phyloP scores from a whole-genome alignment of 2,797 vertebrate species.

The Liasis olivaceus region DNA sequence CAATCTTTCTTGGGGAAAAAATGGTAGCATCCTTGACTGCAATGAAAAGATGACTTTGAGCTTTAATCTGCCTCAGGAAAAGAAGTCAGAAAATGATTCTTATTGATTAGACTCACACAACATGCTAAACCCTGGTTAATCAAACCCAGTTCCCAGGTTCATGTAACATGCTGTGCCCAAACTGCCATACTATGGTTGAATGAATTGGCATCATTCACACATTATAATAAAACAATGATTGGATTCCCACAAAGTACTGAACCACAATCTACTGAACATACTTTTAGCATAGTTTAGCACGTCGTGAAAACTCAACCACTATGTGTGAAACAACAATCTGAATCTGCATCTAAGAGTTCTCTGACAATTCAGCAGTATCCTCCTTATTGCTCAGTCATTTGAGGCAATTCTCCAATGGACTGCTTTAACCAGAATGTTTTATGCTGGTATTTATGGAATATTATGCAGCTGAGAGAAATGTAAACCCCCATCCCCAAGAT shows the following conservation, averaged over 20 bases:
- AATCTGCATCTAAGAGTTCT: not conserved
- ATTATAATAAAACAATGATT: not conserved
- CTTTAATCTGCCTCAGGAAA: not conserved
- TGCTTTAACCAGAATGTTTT: not conserved
- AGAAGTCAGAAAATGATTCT: not conserved
- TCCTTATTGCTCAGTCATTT: not conserved
- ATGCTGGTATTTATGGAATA: not conserved
- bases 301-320: not conserved
- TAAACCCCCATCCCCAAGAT: not conserved
- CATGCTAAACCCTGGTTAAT: not conserved
- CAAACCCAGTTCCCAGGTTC: not conserved
- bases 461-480: not conserved
- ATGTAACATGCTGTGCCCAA: not conserved
- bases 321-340: not conserved
- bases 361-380: not conserved
- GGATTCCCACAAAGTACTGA: not conserved
- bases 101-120: not conserved
- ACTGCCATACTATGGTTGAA: not conserved
- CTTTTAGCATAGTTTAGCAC: not conserved
- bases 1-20: not conserved
- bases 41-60: not conserved
- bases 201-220: not conserved
- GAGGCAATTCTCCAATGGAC: not conserved
- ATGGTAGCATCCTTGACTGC: too few species aligned
- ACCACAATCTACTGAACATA: not conserved